phyloP scores from a whole-genome alignment of 1,140 invertebrate genomes.

The Anoplolepis gracilipes region DNA sequence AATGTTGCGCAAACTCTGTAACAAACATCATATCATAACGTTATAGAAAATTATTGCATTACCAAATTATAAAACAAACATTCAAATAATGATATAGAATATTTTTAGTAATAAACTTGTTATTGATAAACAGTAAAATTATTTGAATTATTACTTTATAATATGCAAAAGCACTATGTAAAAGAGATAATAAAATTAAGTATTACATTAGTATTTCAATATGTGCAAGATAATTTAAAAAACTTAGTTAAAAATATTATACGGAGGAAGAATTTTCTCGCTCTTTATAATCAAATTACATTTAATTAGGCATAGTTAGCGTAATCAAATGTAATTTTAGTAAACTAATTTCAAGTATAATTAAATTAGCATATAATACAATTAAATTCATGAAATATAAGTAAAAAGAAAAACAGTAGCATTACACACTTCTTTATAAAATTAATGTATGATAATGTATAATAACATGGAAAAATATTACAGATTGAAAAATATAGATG shows the following conservation, averaged over 20 bases:
- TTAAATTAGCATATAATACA: conserved; percentile 4
- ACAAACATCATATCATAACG: conserved; percentile 78
- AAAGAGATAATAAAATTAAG: background rate
- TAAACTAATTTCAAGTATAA: background rate
- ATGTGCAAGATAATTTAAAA: background rate
- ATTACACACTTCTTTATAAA: background rate
- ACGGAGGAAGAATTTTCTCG: background rate
- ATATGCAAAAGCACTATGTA: background rate
- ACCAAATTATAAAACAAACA: background rate
- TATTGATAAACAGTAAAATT: background rate
- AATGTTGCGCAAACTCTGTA: conserved; percentile 87
- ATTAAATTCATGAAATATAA: background rate
- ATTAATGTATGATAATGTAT: too few relatives aligned
- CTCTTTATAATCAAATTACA: background rate
- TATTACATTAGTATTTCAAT: background rate
- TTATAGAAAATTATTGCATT: conserved; percentile 27
- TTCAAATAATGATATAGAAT: background rate
- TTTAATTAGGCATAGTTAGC: background rate
- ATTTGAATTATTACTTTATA: background rate
- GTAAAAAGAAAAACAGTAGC: background rate
- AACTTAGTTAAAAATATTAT: background rate
- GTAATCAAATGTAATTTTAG: too few relatives aligned
- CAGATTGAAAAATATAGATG: too few relatives aligned
- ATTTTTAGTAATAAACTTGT: background rate
- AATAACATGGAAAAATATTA: too few relatives aligned